Evolutionary conservation across 2,888 invertebrate genomes (phyloP).

Genomic region (Lasioglossum zephyrum): DNA sequence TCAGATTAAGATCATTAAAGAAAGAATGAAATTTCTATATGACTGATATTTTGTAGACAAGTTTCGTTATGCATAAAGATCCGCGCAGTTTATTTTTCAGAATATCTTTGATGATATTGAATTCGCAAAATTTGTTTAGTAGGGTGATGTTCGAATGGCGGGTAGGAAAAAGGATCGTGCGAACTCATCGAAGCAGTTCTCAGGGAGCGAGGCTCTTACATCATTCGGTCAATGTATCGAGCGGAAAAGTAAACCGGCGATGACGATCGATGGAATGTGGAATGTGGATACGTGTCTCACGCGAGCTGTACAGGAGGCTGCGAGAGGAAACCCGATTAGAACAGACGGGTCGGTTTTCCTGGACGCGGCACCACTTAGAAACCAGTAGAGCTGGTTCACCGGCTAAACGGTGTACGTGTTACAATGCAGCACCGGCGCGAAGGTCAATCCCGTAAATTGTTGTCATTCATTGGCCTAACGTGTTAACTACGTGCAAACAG

Average conservation of each 20-base stretch:
- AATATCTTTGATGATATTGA: too few species aligned
- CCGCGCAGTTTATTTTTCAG: too few species aligned
- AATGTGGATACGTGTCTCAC: conserved; percentile 42
- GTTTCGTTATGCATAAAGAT: too few species aligned
- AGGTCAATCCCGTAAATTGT: conserved; percentile 55
- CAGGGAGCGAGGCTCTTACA: neutral
- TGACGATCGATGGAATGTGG: conserved; percentile 29
- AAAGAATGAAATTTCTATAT: too few species aligned
- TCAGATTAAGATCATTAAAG: too few species aligned
- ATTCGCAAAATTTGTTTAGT: too few species aligned
- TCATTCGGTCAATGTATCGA: conserved; percentile 16
- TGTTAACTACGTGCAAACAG: conserved; percentile 41
- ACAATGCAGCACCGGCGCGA: conserved; percentile 51
- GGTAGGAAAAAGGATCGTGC: neutral
- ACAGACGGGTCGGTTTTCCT: conserved; percentile 51
- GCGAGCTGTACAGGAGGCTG: conserved; percentile 18
- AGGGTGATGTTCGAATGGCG: too few species aligned
- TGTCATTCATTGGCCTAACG: conserved; percentile 48
- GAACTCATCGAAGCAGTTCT: neutral
- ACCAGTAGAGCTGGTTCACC: conserved; percentile 62
- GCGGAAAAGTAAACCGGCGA: conserved; percentile 17
- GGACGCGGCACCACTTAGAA: conserved; percentile 30
- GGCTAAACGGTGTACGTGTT: conserved; percentile 52
- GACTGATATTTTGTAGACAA: too few species aligned
- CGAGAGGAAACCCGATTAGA: conserved; percentile 60